Conservation (phyloP, 2,888 invertebrate genomes). For the Trichogramma evanescens region DNA sequence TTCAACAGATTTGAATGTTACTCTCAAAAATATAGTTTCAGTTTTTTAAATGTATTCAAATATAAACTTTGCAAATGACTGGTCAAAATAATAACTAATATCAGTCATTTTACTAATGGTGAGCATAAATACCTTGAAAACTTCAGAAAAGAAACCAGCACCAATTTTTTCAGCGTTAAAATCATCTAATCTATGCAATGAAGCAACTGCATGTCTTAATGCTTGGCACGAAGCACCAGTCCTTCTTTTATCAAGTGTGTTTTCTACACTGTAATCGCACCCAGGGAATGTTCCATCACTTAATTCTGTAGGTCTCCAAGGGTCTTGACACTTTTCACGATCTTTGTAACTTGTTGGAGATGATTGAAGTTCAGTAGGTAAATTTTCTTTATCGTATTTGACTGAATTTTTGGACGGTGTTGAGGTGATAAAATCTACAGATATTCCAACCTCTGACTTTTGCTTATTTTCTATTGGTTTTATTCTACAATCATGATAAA, state of each 20-base stretch:
- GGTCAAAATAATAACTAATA: background rate
- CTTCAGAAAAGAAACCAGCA: slow-evolving; percentile 93
- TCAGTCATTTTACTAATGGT: slow-evolving; percentile 3
- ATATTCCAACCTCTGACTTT: slow-evolving; percentile 1
- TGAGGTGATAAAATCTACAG: slow-evolving; percentile 26
- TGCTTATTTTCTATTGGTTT: slow-evolving; percentile 17
- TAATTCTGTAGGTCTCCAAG: slow-evolving; percentile 44
- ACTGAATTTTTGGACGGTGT: slow-evolving; percentile 28
- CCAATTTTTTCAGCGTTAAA: slow-evolving; percentile 90
- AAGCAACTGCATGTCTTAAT: slow-evolving; percentile 82
- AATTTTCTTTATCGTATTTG: slow-evolving; percentile 25
- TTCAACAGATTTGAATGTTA: no score
- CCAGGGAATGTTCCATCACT: slow-evolving; percentile 27
- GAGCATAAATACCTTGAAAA: slow-evolving; percentile 76
- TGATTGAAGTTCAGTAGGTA: slow-evolving; percentile 42
- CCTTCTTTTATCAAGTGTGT: slow-evolving; percentile 39
- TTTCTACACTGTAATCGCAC: slow-evolving; percentile 26
- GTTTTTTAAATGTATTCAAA: background rate
- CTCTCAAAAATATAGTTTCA: no score
- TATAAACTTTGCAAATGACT: background rate
- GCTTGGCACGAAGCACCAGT: slow-evolving; percentile 82
- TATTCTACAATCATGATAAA: slow-evolving; percentile 19
- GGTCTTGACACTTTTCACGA: slow-evolving; percentile 40
- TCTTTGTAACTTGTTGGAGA: slow-evolving; percentile 41
- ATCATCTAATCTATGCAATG: slow-evolving; percentile 87